Evolutionary conservation across 1,140 invertebrate species (phyloP).

Genomic region (Drosophila triauraria): DNA sequence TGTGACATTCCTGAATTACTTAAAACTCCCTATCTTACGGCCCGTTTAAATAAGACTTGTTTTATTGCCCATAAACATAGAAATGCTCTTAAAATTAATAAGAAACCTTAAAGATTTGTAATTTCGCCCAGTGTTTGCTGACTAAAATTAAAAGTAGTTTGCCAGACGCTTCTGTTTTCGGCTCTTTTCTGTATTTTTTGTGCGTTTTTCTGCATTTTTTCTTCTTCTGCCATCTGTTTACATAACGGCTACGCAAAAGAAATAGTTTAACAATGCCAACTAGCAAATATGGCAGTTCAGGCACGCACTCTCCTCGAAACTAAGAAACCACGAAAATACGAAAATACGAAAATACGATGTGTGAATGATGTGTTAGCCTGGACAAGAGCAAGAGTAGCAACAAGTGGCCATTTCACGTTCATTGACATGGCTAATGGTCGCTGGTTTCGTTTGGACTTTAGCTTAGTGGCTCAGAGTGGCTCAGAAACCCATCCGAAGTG

Average conservation of each 20-base stretch:
- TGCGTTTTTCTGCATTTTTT: conserved; percentile 12
- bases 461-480: conserved; percentile 15
- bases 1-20: neutral
- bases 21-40: neutral
- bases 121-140: conserved; percentile 10
- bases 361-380: conserved; percentile 41
- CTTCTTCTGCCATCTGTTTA: conserved; percentile 54
- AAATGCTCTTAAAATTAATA: neutral
- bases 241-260: conserved; percentile 66
- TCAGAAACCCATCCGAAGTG: conserved; percentile 13
- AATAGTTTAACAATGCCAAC: conserved; percentile 56
- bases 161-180: conserved; percentile 59
- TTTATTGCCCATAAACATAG: neutral
- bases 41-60: neutral
- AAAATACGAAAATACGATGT: conserved; percentile 20
- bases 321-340: conserved; percentile 24
- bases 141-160: conserved; percentile 76
- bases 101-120: neutral
- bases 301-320: conserved; percentile 57
- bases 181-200: conserved; percentile 19
- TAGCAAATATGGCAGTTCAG: conserved; percentile 58
- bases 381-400: conserved; percentile 41
- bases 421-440: conserved; percentile 68
- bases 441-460: conserved; percentile 9
- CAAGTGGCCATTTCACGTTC: conserved; percentile 73